phyloP scores from a whole-genome alignment of 2,113 vertebrate species.

The Beaufortia kweichowensis region DNA sequence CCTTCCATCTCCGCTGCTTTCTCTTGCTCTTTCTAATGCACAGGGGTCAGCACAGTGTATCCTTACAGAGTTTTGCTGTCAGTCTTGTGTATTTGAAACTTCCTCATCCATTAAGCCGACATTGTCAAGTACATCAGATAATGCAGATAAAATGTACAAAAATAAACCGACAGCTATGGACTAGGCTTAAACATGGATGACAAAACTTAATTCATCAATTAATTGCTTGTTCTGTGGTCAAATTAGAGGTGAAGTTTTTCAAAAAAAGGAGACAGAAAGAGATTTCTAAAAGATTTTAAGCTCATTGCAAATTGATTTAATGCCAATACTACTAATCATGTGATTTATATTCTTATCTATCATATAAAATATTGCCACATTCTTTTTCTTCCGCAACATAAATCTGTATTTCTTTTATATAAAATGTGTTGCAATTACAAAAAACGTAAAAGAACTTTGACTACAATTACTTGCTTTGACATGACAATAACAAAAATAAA shows the following conservation, averaged over 20 bases:
- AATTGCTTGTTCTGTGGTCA: not conserved
- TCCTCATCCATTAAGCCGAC: not conserved
- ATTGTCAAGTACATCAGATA: conserved; percentile 10
- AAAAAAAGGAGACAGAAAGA: too few species aligned
- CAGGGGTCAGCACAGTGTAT: conserved; percentile 29
- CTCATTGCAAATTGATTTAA: too few species aligned
- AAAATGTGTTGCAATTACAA: not conserved
- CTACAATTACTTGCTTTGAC: not conserved
- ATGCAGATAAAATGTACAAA: not conserved
- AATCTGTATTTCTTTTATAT: not conserved
- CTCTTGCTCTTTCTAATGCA: conserved; percentile 5
- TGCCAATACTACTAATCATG: too few species aligned
- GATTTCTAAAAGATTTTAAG: too few species aligned
- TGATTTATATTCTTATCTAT: too few species aligned
- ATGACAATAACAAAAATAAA: not conserved
- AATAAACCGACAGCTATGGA: not conserved
- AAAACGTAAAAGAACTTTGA: too few species aligned
- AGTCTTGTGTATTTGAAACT: conserved; percentile 25
- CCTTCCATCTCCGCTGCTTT: not conserved
- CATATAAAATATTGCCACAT: too few species aligned
- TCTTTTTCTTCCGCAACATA: too few species aligned
- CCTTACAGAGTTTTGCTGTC: conserved; percentile 22
- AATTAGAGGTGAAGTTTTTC: not conserved
- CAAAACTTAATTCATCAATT: not conserved
- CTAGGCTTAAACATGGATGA: not conserved